Evolutionary conservation across 1,140 invertebrate species (phyloP), one percentile per base, ranked within the genome.

Genomic region (Varroa destructor): DNA sequence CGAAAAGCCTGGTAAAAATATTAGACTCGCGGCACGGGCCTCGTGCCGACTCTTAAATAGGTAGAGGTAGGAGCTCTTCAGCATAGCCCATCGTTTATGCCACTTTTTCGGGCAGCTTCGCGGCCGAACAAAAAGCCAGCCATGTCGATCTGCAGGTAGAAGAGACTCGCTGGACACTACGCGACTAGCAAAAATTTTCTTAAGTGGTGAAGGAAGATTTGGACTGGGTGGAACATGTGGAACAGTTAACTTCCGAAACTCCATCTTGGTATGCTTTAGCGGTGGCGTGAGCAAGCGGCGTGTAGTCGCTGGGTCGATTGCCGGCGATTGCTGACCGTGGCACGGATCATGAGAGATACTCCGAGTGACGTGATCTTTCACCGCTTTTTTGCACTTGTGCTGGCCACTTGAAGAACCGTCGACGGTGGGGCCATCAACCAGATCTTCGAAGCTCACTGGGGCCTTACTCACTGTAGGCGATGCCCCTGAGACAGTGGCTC

Each of bases 401-500:
- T 67, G 40, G 2, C 40, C 61, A 46, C 40, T 12, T 12, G 40
- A 12, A 2, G 46, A 37, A 8, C 61, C 40, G 37, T 67, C 46
- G 36, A 40, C 46, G 12, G 40, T 46, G 61, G 46, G 40, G 14
- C 61, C 46, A 40, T 67, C 61, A 1, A 76, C 74, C 36, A 76
- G 58, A 70, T 86, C 84, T 75, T 88, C 86, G 70, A 88, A 83
- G 76, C 84, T 84, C 72, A 86, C 80, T 73, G 84, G 83, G 64
- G 87, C 84, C 71, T 84, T 79, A 73, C 85, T 85, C 56, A 84
- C 81, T 2, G 85, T 86, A 14, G 89, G 87, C 74, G 86, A 89
- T 61, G 87, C 88, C 6, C 91, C 90, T 75, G 89, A 90, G 75
- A 93, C 90, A 4, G 90, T 92, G 70, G 91, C 89, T 42, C 91